These are phyloP conservation scores for Lepus oiostolus DNA, from an alignment of 2,797 vertebrate species.

Conservation along the genomic window DNA sequence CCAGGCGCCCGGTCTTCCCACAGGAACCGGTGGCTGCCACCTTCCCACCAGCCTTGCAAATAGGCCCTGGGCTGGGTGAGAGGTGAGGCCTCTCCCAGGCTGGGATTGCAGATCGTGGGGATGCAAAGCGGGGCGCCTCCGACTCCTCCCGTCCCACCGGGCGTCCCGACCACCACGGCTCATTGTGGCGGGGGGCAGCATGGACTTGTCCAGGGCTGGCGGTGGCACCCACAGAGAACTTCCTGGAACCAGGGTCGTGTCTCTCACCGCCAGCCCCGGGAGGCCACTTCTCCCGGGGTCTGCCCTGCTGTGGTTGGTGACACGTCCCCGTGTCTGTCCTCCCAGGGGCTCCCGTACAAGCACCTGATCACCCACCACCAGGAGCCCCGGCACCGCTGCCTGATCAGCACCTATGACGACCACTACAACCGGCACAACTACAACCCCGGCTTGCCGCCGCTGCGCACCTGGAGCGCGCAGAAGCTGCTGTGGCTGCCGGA, in stretches of 20 bases:
- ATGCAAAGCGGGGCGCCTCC: fast-evolving
- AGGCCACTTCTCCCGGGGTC: not conserved
- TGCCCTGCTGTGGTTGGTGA: not conserved
- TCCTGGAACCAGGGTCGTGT: too few species aligned
- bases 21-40: not conserved
- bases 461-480: constrained; percentile 84
- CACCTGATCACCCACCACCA: constrained; percentile 88
- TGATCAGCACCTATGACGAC: constrained; percentile 90
- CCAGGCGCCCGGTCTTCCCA: not conserved
- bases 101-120: not conserved
- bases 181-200: not conserved
- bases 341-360: constrained; percentile 90
- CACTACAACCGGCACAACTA: constrained; percentile 83
- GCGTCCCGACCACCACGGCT: not conserved
- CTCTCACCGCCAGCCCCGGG: not conserved
- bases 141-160: not conserved
- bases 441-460: constrained; percentile 83
- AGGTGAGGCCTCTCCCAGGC: not conserved
- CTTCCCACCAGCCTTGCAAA: not conserved
- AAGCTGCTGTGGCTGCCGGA: constrained; percentile 89
- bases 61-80: not conserved
- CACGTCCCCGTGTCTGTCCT: constrained; percentile 36
- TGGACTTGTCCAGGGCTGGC: not conserved
- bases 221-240: not conserved
- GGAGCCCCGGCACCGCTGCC: constrained; percentile 83